A percentile compares a stretch with the other conserved stretches of the same genome.
Conservation (phyloP, 1,140 invertebrate genomes). For the Dreissena rostriformis region DNA sequence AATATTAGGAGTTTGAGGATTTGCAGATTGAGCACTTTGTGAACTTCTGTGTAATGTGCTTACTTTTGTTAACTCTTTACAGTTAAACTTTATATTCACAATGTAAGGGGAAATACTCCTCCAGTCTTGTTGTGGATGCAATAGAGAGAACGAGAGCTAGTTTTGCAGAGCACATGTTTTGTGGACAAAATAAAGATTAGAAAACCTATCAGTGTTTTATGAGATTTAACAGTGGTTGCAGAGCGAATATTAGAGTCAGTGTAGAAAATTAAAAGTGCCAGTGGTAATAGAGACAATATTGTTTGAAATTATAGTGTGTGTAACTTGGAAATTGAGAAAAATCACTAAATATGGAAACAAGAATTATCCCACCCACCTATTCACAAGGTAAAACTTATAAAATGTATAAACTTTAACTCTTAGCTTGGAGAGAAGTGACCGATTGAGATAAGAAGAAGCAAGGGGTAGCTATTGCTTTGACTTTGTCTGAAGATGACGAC, state of each 20-base stretch:
- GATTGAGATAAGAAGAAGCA: conserved; percentile 56
- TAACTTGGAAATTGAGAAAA: background rate
- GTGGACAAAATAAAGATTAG: background rate
- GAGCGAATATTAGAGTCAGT: background rate
- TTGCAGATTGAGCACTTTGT: too few relatives aligned
- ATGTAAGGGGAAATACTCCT: conserved; percentile 5
- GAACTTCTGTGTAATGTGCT: too few relatives aligned
- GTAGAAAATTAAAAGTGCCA: background rate
- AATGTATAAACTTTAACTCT: conserved; percentile 55
- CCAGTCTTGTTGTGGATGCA: background rate
- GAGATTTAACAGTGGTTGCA: background rate
- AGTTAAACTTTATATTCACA: too few relatives aligned
- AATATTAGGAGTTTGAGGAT: too few relatives aligned
- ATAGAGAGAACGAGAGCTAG: background rate
- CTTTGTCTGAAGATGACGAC: conserved; percentile 55
- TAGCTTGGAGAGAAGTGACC: conserved; percentile 56
- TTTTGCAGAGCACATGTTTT: background rate
- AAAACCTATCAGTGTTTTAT: background rate
- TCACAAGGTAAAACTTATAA: conserved; percentile 46
- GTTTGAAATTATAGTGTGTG: background rate
- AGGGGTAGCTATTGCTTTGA: conserved; percentile 55
- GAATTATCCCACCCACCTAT: conserved; percentile 42
- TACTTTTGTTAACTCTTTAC: too few relatives aligned
- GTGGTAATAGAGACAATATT: background rate
- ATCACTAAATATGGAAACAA: conserved; percentile 48